These are phyloP conservation scores for Lycorma delicatula DNA, from an alignment of 1,140 invertebrate species.

Conservation along the genomic window DNA sequence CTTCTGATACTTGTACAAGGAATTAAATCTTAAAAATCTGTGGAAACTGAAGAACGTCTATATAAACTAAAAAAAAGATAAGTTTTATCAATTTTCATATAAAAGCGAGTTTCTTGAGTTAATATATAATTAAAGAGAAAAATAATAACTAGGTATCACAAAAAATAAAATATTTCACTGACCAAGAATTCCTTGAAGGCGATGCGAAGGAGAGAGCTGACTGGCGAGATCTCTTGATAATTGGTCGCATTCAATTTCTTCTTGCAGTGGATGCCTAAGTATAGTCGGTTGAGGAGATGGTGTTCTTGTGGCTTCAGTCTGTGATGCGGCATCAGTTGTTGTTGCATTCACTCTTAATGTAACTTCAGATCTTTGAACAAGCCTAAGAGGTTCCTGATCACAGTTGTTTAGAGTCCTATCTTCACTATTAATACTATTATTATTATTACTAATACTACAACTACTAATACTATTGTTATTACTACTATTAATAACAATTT, in stretches of 20 bases:
- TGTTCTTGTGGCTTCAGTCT: constrained; percentile 21
- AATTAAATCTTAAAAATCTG: no score
- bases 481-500: background rate
- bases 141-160: no score
- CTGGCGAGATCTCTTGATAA: constrained; percentile 62
- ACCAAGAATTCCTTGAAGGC: constrained; percentile 61
- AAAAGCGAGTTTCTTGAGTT: no score
- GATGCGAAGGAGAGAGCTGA: constrained; percentile 56
- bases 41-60: no score
- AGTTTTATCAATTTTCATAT: no score
- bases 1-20: no score
- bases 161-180: constrained; percentile 29
- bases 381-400: constrained; percentile 16
- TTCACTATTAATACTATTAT: constrained; percentile 1
- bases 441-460: no score
- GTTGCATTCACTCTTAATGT: constrained; percentile 15
- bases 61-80: no score
- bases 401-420: constrained; percentile 4
- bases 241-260: constrained; percentile 73
- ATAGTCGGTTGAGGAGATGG: constrained; percentile 19
- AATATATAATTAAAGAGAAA: no score
- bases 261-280: constrained; percentile 36
- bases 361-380: constrained; percentile 14
- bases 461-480: no score
- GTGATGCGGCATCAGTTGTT: constrained; percentile 27